phyloP scores from a whole-genome alignment of 2,888 invertebrate genomes.

The Synanthedon andrenaeformis region DNA sequence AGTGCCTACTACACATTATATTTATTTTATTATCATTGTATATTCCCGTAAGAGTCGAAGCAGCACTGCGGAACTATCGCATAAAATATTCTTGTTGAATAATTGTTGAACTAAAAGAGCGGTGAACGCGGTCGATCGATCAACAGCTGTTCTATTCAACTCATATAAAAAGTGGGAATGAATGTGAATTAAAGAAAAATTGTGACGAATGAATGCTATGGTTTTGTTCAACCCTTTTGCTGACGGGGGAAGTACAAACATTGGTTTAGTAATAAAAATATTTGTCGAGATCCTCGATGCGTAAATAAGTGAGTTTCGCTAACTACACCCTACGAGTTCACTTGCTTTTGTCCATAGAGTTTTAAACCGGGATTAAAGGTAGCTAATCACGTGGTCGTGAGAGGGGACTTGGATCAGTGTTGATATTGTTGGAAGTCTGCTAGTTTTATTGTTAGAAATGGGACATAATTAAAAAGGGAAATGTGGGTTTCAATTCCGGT shows the following conservation, averaged over 20 bases:
- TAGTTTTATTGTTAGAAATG: slow-evolving; percentile 2
- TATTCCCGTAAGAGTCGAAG: too few relatives aligned
- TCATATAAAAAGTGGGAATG: slow-evolving; percentile 26
- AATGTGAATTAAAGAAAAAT: slow-evolving; percentile 46
- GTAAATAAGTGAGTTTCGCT: slow-evolving; percentile 47
- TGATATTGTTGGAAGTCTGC: slow-evolving; percentile 9
- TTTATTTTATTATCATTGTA: too few relatives aligned
- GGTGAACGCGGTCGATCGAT: slow-evolving; percentile 17
- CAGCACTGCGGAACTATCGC: too few relatives aligned
- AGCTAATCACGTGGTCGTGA: slow-evolving; percentile 43
- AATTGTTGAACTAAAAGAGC: not conserved
- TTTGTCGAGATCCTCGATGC: slow-evolving; percentile 54
- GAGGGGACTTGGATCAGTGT: slow-evolving; percentile 27
- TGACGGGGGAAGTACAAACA: slow-evolving; percentile 60
- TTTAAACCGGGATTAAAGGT: slow-evolving; percentile 59
- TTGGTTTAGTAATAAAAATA: slow-evolving; percentile 68
- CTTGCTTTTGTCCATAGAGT: slow-evolving; percentile 52
- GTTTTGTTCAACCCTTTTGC: slow-evolving; percentile 48
- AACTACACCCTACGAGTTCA: slow-evolving; percentile 35
- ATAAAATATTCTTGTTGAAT: not conserved
- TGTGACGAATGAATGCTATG: slow-evolving; percentile 35
- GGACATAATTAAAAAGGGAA: slow-evolving; percentile 2
- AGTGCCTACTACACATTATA: too few relatives aligned
- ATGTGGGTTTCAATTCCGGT: not conserved
- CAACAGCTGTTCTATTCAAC: slow-evolving; percentile 46